Conservation (phyloP, 2,888 invertebrate genomes). For the Hesperia comma region DNA sequence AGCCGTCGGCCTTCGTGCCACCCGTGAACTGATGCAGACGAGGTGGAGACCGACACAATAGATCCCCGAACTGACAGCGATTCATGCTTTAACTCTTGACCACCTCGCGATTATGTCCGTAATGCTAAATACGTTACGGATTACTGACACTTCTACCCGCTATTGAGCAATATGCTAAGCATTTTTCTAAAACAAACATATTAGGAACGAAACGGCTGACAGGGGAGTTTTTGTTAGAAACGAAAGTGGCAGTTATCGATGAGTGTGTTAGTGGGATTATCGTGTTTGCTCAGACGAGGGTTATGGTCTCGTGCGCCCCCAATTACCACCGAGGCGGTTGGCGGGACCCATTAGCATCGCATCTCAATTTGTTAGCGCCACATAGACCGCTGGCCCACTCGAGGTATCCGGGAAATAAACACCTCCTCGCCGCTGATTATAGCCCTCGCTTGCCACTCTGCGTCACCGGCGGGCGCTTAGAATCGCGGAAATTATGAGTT, state of each 20-base stretch:
- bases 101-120: conserved; percentile 71
- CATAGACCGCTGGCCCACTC: conserved; percentile 27
- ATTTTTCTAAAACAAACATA: conserved; percentile 45
- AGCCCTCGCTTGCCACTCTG: conserved; percentile 6
- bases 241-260: conserved; percentile 51
- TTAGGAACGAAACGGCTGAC: conserved; percentile 28
- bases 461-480: background rate
- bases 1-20: conserved; percentile 72
- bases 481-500: conserved; percentile 31
- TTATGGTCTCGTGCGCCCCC: conserved; percentile 55
- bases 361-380: conserved; percentile 60
- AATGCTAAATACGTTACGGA: conserved; percentile 63
- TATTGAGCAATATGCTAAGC: conserved; percentile 62
- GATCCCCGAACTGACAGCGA: conserved; percentile 74
- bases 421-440: conserved; percentile 29
- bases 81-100: conserved; percentile 80
- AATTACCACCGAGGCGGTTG: conserved; percentile 54
- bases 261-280: conserved; percentile 48
- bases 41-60: conserved; percentile 54
- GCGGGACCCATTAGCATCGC: conserved; percentile 54
- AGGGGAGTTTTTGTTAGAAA: conserved; percentile 30
- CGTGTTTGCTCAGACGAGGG: conserved; percentile 51
- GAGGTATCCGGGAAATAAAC: conserved; percentile 34
- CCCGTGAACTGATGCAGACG: conserved; percentile 57
- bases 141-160: conserved; percentile 64